phyloP scores from a whole-genome alignment of 2,888 invertebrate genomes.

The Leptinotarsa peninsularis region DNA sequence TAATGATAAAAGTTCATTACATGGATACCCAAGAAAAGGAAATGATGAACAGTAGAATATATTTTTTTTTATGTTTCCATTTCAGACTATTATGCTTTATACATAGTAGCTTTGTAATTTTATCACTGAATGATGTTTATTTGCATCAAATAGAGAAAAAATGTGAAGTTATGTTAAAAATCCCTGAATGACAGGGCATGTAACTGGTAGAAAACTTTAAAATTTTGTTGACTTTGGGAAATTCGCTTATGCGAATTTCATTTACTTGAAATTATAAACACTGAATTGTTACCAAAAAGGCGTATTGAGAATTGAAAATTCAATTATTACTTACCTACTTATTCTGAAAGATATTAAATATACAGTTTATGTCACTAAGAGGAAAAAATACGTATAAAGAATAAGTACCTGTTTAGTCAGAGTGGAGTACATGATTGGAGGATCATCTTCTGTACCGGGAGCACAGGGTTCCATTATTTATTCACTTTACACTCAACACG shows the following conservation, averaged over 20 bases:
- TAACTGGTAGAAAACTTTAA: too few species aligned
- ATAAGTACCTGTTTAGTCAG: conserved; percentile 58
- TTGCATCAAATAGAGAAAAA: too few species aligned
- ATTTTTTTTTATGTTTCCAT: too few species aligned
- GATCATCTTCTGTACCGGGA: conserved; percentile 62
- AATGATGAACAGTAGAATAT: too few species aligned
- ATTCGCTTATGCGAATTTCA: background rate
- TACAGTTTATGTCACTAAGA: background rate
- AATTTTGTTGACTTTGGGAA: background rate
- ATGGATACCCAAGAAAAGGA: too few species aligned
- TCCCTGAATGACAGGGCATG: too few species aligned
- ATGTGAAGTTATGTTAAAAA: too few species aligned
- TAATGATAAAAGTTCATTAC: too few species aligned
- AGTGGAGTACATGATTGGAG: conserved; percentile 51
- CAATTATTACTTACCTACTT: conserved; percentile 43
- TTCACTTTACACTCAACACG: conserved; percentile 46
- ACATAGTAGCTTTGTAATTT: too few species aligned
- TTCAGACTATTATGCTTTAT: too few species aligned
- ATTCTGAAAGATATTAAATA: conserved; percentile 27
- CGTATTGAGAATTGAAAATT: conserved; percentile 20
- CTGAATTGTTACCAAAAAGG: conserved; percentile 11
- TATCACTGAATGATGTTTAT: too few species aligned
- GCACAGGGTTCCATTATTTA: conserved; percentile 59
- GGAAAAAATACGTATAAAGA: conserved; percentile 9
- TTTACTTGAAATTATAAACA: background rate